Conservation (phyloP, 1,140 invertebrate genomes). For the Ceratosolen solmsi region DNA sequence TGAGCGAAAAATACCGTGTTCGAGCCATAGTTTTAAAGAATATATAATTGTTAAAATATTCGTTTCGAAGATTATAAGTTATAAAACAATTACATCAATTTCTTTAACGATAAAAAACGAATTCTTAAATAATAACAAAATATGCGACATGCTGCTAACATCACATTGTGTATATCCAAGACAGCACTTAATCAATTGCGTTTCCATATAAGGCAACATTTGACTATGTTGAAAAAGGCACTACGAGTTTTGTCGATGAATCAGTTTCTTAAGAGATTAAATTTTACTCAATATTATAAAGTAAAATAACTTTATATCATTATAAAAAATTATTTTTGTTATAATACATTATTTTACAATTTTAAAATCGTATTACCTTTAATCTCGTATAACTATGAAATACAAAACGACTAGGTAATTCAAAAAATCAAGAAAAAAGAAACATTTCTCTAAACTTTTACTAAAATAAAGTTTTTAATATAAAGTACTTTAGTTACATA, state of each 20-base stretch:
- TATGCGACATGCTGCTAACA: slow-evolving; percentile 68
- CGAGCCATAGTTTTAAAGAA: slow-evolving; percentile 27
- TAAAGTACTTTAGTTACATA: background rate
- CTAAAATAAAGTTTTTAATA: background rate
- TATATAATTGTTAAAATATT: slow-evolving; percentile 25
- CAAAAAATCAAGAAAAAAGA: background rate
- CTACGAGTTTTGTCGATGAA: slow-evolving; percentile 41
- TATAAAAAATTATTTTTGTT: background rate
- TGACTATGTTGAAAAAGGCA: slow-evolving; percentile 45
- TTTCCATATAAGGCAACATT: slow-evolving; percentile 42
- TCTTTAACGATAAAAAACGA: slow-evolving; percentile 65
- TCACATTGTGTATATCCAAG: slow-evolving; percentile 62
- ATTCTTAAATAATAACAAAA: slow-evolving; percentile 70
- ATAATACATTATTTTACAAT: background rate
- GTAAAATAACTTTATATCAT: background rate
- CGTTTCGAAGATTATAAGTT: slow-evolving; percentile 53
- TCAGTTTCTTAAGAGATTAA: background rate
- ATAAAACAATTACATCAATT: slow-evolving; percentile 63
- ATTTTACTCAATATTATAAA: background rate
- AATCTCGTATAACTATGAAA: background rate
- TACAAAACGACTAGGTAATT: background rate
- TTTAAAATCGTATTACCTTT: background rate
- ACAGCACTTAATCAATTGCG: slow-evolving; percentile 46
- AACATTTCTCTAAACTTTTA: background rate
- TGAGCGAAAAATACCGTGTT: background rate